Conservation (phyloP, 2,113 vertebrate genomes). For the Anthoscopus minutus region DNA sequence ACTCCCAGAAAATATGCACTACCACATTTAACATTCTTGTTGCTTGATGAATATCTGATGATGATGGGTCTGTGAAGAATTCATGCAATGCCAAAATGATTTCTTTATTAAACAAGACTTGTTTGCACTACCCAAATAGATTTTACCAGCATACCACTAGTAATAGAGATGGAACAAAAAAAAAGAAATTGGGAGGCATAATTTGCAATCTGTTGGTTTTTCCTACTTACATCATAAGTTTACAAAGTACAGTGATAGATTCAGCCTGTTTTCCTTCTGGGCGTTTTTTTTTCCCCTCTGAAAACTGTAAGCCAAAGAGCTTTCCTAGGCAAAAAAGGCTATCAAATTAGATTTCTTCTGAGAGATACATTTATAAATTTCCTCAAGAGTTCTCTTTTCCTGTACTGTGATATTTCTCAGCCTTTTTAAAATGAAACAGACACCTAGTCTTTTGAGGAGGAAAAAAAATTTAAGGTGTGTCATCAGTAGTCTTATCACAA, state of each 20-base stretch:
- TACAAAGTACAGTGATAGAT: not conserved
- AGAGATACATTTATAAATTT: not conserved
- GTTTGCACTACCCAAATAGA: not conserved
- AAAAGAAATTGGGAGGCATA: not conserved
- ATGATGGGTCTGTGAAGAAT: not conserved
- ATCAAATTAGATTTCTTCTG: not conserved
- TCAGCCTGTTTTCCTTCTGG: not conserved
- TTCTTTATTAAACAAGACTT: not conserved
- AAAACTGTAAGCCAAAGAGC: not conserved
- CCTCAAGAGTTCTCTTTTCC: not conserved
- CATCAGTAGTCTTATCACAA: not conserved
- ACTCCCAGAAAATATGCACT: too few relatives aligned
- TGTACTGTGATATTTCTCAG: not conserved
- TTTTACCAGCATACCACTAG: not conserved
- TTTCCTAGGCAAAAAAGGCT: not conserved
- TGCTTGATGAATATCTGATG: not conserved
- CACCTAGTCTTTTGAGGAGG: not conserved
- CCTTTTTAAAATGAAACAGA: not conserved
- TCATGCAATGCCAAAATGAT: not conserved
- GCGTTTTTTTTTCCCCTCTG: not conserved
- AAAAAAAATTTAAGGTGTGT: not conserved
- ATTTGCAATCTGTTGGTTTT: not conserved
- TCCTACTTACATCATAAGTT: not conserved
- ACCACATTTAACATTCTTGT: too few relatives aligned
- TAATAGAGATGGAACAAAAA: not conserved